Evolutionary conservation across 23 tunicate genomes (phyloP).

Genomic region (Phallusia fumigata): DNA sequence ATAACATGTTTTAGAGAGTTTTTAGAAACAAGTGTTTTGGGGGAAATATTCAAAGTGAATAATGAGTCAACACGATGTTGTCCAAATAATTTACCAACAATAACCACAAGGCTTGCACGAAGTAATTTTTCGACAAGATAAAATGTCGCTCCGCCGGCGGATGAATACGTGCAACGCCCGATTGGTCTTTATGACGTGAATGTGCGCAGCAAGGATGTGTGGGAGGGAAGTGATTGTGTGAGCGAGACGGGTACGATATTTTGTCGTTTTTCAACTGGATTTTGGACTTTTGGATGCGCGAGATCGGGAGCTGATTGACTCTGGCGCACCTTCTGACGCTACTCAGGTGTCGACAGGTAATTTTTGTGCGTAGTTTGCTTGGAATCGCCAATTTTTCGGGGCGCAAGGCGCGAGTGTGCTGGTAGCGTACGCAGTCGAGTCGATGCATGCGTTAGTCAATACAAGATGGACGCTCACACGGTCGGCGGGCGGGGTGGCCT

Average conservation of each 20-base stretch:
- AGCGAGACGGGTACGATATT: not conserved
- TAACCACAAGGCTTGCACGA: no score
- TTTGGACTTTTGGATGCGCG: not conserved
- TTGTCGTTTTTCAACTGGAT: not conserved
- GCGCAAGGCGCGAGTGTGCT: constrained; percentile 1
- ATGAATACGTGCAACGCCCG: constrained; percentile 9
- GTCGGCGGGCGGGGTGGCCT: not conserved
- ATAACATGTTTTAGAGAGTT: no score
- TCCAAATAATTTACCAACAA: no score
- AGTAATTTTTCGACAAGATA: no score
- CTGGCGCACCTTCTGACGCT: not conserved
- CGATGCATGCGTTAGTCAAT: constrained; percentile 15
- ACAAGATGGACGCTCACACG: constrained; percentile 14
- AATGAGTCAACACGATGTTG: no score
- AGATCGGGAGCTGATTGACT: not conserved
- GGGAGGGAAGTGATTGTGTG: constrained; percentile 16
- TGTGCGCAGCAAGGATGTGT: constrained; percentile 16
- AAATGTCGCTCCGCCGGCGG: constrained; percentile 13
- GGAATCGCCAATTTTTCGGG: not conserved
- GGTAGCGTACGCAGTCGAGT: not conserved
- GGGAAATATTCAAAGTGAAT: no score
- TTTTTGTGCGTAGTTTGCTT: not conserved
- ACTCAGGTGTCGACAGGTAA: not conserved
- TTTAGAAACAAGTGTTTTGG: no score
- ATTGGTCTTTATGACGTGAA: constrained; percentile 18